Evolutionary conservation across 2,797 vertebrate genomes (phyloP), one percentile per base, ranked within the genome.

Genomic region (Limnodromus scolopaceus): DNA sequence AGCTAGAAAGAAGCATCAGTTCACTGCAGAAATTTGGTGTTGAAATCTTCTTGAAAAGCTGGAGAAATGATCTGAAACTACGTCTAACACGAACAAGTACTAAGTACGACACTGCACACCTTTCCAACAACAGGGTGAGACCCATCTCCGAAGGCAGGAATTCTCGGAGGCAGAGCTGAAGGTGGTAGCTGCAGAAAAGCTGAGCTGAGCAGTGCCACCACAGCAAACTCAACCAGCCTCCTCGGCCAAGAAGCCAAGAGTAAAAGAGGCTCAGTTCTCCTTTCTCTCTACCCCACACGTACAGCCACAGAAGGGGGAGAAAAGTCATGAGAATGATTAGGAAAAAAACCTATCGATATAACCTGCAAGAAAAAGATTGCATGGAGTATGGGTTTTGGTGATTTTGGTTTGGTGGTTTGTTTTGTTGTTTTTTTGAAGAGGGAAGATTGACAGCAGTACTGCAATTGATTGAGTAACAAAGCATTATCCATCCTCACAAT

Each of bases 101-200:
- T 13, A 80, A 60, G n/a, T 9, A 55, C 0, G 0, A 53, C 57
- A n/a, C 32, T 3, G 38, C 2, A 0, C 17, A 32, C 30, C 34
- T 60, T 65, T 18, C 24, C 66, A 61, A 19, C 24, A 34, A 28
- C 4, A 30, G 41, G 17, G 20, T 17, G 41, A 80, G 74, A 84
- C 41, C 12, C 46, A 43, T 11, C 49, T 57, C 51, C 9, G 2
- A 60, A 16, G 30, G 55, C 39, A 46, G 43, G 51, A 70, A 16
- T 72, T 66, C 38, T 41, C 10, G 3, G 43, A 58, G 63, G 45
- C 2, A 0, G 63, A 49, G 34, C 28, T 17, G 80, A 81, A 43
- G 39, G 86, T 30, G 34, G 30, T 0, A 49, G 74, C 53, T 30
- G 30, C 2, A 10, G 64, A 61, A 28, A 14, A 34, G 55, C 43